phyloP scores from a whole-genome alignment of 2,797 vertebrate genomes.

The Erpetoichthys calabaricus region DNA sequence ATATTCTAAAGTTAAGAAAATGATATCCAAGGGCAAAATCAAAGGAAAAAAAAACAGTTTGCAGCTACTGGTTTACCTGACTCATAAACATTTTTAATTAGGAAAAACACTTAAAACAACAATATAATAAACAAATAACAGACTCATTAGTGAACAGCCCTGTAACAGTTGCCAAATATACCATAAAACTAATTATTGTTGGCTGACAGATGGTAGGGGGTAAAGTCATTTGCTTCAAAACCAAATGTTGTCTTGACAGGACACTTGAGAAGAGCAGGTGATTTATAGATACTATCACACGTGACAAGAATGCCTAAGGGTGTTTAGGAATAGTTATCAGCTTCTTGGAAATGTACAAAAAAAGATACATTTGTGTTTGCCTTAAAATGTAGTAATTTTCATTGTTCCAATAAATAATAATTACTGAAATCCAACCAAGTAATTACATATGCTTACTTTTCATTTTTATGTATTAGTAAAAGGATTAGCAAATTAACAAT shows the following conservation, averaged over 20 bases:
- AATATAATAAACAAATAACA: slow-evolving; percentile 30
- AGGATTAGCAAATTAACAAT: too few relatives aligned
- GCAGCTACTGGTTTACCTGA: slow-evolving; percentile 13
- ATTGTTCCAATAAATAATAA: too few relatives aligned
- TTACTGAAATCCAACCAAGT: too few relatives aligned
- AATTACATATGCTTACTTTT: too few relatives aligned
- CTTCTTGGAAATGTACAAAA: too few relatives aligned
- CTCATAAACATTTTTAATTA: slow-evolving; percentile 28
- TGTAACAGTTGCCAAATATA: slow-evolving; percentile 27
- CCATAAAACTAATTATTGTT: slow-evolving; percentile 35
- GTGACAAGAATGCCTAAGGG: slow-evolving; percentile 18
- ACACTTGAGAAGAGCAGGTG: slow-evolving; percentile 11
- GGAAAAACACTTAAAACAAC: slow-evolving; percentile 25
- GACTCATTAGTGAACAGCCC: slow-evolving; percentile 28
- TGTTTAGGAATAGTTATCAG: slow-evolving; percentile 8
- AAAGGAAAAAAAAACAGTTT: slow-evolving; percentile 9
- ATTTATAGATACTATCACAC: slow-evolving; percentile 11
- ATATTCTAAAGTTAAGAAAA: too few relatives aligned
- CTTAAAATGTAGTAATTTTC: too few relatives aligned
- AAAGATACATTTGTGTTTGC: background rate
- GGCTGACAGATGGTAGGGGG: slow-evolving; percentile 20
- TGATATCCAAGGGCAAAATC: slow-evolving; percentile 26
- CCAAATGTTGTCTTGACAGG: slow-evolving; percentile 19
- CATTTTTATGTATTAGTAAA: too few relatives aligned
- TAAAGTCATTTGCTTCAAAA: slow-evolving; percentile 21